These are phyloP conservation scores for Lucilia sericata DNA, from an alignment of 1,140 invertebrate genomes.

Conservation along the genomic window DNA sequence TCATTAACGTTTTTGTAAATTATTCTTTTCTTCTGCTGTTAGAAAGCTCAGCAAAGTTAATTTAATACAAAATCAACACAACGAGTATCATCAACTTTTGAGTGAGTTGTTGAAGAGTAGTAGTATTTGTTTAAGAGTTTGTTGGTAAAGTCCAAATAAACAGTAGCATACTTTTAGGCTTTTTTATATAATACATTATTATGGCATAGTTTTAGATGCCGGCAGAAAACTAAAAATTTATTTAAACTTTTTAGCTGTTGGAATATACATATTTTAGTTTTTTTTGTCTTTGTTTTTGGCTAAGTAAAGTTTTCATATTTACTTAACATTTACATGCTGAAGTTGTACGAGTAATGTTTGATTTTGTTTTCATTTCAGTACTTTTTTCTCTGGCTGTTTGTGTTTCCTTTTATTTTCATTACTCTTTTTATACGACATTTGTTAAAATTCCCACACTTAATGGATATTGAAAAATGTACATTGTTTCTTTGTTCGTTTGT, in stretches of 20 bases:
- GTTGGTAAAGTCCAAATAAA: not conserved
- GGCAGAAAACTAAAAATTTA: not conserved
- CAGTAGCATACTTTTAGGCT: conserved; percentile 1
- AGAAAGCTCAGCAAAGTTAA: not conserved
- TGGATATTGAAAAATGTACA: not conserved
- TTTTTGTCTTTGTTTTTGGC: not conserved
- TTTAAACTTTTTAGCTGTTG: not conserved
- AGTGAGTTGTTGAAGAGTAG: not conserved
- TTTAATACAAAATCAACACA: not conserved
- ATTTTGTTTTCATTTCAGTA: not conserved
- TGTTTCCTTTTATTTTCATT: not conserved
- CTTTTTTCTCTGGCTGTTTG: not conserved
- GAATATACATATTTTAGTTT: not conserved
- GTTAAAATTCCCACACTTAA: conserved; percentile 9
- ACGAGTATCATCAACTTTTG: not conserved
- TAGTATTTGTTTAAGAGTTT: conserved; percentile 3
- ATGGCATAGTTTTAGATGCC: not conserved
- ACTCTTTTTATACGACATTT: not conserved
- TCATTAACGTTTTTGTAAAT: conserved; percentile 3
- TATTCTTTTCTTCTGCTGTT: not conserved
- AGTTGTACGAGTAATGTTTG: not conserved
- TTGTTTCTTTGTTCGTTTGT: not conserved
- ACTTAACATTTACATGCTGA: not conserved
- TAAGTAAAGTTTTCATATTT: conserved; percentile 8
- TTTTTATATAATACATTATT: not conserved